Base-by-base conservation (phyloP, 2,888 invertebrate species). In the Junonia oenone region DNA sequence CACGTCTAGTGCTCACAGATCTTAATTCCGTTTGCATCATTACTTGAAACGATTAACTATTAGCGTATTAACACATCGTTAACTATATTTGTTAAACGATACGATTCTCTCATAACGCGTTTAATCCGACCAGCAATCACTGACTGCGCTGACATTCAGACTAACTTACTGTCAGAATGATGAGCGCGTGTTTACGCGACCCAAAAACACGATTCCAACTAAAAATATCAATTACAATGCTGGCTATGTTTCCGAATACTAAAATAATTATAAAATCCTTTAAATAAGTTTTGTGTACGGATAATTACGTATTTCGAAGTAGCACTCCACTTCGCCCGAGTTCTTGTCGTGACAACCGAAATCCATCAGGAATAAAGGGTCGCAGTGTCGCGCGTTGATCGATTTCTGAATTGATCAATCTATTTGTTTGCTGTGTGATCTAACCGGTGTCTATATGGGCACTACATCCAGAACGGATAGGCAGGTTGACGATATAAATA, bases 311-410 rank as follows among this genome's bases (percentile, higher is more conserved):
- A 93, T 93, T 91, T 93, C 93, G 73, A 93, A 83, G 91, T 92
- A 93, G 86, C 93, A 93, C 89, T 93, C 93, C 85, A 92, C 88
- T 79, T 93, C 93, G 68, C 93, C 93, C 58, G 93, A 93, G 69
- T 92, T 92, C 76, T 93, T 93, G 83, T 92, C 91, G 78, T 90
- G 85, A 83, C 92, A 92, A 75, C 92, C 93, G 82, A 91, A 92
- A 87, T 92, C 92, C 92, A 93, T 93, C 81, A 72, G 76, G 75
- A 69, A 68, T 63, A 68, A 60, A 66, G 64, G 67, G 71, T n/a
- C 72, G 72, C 61, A 71, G 68, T 71, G 59, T 70, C 69, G 71
- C 72, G 76, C 83, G 84, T 86, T 78, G 74, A 78, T 72, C 66
- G 58, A 56, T 63, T 52, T 53, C 43, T 56, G 55, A 56, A 73